Percentiles rank a stretch among this genome's conserved stretches.
Conservation (phyloP, 1,140 invertebrate species). For the Bombus waltoni region DNA sequence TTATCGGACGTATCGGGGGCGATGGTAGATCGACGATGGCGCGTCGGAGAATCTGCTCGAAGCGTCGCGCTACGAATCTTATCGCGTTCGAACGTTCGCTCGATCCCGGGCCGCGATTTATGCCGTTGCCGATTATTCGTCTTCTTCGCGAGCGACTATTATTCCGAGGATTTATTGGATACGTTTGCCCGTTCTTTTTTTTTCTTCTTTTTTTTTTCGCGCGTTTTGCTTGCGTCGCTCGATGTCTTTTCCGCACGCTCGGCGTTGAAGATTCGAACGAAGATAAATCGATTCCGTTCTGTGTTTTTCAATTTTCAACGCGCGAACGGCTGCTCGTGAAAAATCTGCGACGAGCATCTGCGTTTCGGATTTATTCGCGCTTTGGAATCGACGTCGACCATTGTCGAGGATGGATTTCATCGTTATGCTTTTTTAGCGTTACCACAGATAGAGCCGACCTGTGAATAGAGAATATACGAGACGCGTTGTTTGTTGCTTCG, state of each 20-base stretch:
- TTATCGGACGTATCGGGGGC: neutral
- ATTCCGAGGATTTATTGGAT: slow-evolving; percentile 10
- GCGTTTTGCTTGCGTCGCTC: too few relatives aligned
- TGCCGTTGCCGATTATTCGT: slow-evolving; percentile 11
- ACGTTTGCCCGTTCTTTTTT: neutral
- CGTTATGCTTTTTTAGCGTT: neutral
- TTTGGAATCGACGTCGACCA: neutral
- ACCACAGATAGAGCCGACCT: neutral
- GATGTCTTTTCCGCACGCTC: neutral
- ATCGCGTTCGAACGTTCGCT: neutral
- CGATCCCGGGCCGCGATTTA: neutral
- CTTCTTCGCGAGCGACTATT: slow-evolving; percentile 10
- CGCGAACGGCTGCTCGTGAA: neutral
- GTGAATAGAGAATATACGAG: neutral
- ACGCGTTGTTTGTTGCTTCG: neutral
- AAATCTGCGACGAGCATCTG: too few relatives aligned
- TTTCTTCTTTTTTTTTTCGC: neutral
- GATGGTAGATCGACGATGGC: neutral
- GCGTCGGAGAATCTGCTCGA: neutral
- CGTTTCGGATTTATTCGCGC: neutral
- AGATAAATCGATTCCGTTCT: slow-evolving; percentile 14
- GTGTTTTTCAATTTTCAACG: slow-evolving; percentile 9
- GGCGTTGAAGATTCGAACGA: slow-evolving; percentile 12
- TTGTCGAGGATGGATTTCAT: neutral
- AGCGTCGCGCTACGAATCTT: slow-evolving; percentile 1